phyloP scores from a whole-genome alignment of 1,140 invertebrate species.

The Sesamia nonagrioides region DNA sequence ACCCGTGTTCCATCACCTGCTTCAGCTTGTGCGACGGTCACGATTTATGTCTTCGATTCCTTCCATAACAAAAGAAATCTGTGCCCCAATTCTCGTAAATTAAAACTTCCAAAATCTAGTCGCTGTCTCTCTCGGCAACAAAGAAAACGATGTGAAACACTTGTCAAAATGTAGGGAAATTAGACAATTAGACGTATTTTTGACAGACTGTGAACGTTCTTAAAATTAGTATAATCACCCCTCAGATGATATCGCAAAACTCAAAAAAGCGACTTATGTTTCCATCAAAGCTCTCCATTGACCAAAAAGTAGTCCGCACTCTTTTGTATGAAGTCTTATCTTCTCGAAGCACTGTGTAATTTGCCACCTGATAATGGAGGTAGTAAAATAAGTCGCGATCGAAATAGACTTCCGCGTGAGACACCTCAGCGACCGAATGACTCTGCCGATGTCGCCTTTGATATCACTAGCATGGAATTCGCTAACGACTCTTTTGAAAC shows the following conservation, averaged over 20 bases:
- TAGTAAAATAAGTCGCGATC: conserved; percentile 66
- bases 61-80: too few relatives aligned
- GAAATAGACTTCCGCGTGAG: conserved; percentile 77
- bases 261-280: not conserved
- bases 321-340: not conserved
- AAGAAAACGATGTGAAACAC: too few relatives aligned
- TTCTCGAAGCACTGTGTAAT: conserved; percentile 62
- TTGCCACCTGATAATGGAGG: conserved; percentile 63
- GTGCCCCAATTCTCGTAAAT: too few relatives aligned
- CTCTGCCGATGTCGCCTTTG: conserved; percentile 8
- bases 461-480: not conserved
- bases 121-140: too few relatives aligned
- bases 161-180: too few relatives aligned
- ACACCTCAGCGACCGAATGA: conserved; percentile 52
- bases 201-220: too few relatives aligned
- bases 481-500: not conserved
- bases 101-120: too few relatives aligned
- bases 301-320: not conserved
- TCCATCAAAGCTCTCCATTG: not conserved
- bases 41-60: too few relatives aligned
- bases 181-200: too few relatives aligned
- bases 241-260: not conserved
- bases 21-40: too few relatives aligned
- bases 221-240: too few relatives aligned
- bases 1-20: too few relatives aligned